Conservation (phyloP, 2,888 invertebrate species). For the Pseudococcus jackbeardsleyi region DNA sequence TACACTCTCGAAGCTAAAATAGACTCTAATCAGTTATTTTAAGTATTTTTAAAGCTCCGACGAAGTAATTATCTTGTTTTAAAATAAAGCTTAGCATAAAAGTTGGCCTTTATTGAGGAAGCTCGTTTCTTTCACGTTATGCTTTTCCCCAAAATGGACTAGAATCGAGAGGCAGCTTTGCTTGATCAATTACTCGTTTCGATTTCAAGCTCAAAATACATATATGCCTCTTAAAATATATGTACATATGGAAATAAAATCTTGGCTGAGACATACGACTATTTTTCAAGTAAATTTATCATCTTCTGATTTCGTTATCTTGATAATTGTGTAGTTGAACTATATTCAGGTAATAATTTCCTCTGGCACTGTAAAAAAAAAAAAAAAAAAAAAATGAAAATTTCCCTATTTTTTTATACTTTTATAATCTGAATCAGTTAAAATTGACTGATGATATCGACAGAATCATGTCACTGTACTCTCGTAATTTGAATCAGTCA, state of each 20-base stretch:
- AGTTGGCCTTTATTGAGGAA: neutral
- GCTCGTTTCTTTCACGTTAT: neutral
- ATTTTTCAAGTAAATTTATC: neutral
- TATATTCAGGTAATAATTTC: slow-evolving; percentile 13
- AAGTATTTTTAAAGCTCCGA: slow-evolving; percentile 28
- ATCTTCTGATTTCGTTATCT: slow-evolving; percentile 34
- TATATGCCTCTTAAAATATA: no score
- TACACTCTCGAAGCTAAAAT: slow-evolving; percentile 36
- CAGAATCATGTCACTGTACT: no score
- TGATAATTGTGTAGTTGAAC: neutral
- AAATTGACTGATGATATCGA: no score
- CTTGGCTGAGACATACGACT: no score
- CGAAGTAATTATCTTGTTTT: slow-evolving; percentile 31
- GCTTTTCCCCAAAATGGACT: neutral
- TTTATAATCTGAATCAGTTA: no score
- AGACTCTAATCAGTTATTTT: slow-evolving; percentile 35
- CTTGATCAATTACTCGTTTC: no score
- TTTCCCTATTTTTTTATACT: neutral
- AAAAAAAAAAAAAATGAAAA: neutral
- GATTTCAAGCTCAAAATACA: no score
- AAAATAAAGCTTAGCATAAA: neutral
- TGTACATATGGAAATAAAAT: neutral
- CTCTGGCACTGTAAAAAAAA: slow-evolving; percentile 34
- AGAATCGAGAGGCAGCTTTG: neutral
- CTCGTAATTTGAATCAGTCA: no score